Evolutionary conservation across 2,113 vertebrate species (phyloP), one percentile per base, ranked within the genome.

Genomic region (Dicrurus megarhynchus): DNA sequence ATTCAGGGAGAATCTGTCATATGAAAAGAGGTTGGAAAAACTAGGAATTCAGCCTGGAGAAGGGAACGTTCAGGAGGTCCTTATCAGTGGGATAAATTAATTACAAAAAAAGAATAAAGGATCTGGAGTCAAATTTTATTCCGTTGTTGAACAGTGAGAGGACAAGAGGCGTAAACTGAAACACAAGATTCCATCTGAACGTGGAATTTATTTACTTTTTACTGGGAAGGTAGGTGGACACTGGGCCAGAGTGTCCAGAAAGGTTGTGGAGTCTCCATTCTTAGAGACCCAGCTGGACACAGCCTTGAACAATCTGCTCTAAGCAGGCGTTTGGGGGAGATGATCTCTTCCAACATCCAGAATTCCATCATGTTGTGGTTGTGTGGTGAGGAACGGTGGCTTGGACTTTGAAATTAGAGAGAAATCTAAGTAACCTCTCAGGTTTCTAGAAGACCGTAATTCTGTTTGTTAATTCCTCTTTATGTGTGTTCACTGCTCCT

Each of bases 81-180:
- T 59, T 63, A 59, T 5, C 8, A 26, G 11, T 16, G 14, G 11
- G 18, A 27, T 6, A 47, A 82, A 39, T 9, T n/a, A 3, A 12
- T 32, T 10, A 7, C 9, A 47, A 30, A 26, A 33, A 41, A 41
- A 16, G 22, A 82, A 56, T 33, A 65, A 60, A 84, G 4, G 7
- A 14, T 6, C 2, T 2, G 2, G 21, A 74, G 9, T 12, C 13
- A 14, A 22, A 24, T 57, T n/a, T 57, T 57, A 16, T 15, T 23
- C 33, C 1, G 52, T 8, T 3, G 0, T 55, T 55, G n/a, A 11
- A 2, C 41, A 15, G 15, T 5, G 18, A 12, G 30, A 63, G 47
- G 27, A 16, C 8, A n/a, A 53, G 39, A 71, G 42, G 17, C 13
- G 20, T 5, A 26, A 91, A 56, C 0, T 6, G 17, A 70, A 60